These are phyloP conservation scores for Falco peregrinus DNA, from an alignment of 2,797 vertebrate genomes.

Conservation along the genomic window DNA sequence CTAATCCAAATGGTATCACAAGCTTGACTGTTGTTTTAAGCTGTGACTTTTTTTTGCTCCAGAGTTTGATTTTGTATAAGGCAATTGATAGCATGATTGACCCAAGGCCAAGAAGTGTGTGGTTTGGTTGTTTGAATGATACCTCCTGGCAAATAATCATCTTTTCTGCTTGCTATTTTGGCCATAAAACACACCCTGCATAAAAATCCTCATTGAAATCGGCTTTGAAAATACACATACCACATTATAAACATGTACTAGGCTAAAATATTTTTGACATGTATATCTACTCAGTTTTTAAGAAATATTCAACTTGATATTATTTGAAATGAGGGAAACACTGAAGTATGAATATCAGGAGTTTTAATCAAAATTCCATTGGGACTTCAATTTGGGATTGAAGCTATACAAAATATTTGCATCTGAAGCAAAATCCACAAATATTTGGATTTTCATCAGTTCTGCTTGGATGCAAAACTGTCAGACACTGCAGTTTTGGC, in stretches of 20 bases:
- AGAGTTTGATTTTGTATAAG: not conserved
- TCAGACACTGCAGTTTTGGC: constrained; percentile 65
- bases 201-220: constrained; percentile 26
- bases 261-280: constrained; percentile 29
- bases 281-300: constrained; percentile 14
- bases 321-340: constrained; percentile 47
- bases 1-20: not conserved
- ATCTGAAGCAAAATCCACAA: constrained; percentile 62
- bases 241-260: not conserved
- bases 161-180: constrained; percentile 2
- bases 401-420: constrained; percentile 60
- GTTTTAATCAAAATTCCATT: constrained; percentile 49
- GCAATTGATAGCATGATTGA: not conserved
- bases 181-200: not conserved
- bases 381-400: constrained; percentile 30
- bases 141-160: constrained; percentile 25
- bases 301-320: constrained; percentile 25
- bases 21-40: not conserved
- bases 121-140: constrained; percentile 7
- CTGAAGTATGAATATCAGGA: constrained; percentile 41
- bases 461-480: constrained; percentile 67
- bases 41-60: not conserved
- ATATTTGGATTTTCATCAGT: constrained; percentile 72
- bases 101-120: not conserved
- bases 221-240: not conserved